Evolutionary conservation across 2,113 vertebrate species (phyloP).

Genomic region (Festucalex cinctus): DNA sequence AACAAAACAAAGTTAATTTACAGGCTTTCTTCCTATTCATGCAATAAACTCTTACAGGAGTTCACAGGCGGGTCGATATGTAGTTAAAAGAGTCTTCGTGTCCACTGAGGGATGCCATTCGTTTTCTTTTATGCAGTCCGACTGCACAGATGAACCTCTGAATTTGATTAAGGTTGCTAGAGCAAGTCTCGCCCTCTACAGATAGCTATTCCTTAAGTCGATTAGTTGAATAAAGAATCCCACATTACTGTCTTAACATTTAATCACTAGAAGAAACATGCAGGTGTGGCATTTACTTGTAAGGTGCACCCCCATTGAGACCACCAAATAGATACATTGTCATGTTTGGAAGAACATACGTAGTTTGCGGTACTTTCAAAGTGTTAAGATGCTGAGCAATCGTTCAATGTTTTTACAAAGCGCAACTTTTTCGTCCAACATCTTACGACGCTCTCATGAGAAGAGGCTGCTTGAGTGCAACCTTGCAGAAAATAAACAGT

Average conservation of each 20-base stretch:
- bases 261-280: background rate
- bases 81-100: conserved; percentile 1
- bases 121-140: background rate
- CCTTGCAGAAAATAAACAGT: conserved; percentile 13
- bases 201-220: background rate
- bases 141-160: conserved; percentile 5
- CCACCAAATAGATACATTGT: too few relatives aligned
- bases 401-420: background rate
- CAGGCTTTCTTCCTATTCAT: background rate
- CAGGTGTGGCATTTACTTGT: too few relatives aligned
- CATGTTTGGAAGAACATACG: too few relatives aligned
- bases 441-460: background rate
- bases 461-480: conserved; percentile 4
- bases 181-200: background rate
- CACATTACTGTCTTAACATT: background rate
- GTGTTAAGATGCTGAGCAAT: background rate
- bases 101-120: background rate
- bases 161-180: background rate
- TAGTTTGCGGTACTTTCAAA: background rate
- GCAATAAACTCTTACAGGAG: background rate
- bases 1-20: conserved; percentile 3
- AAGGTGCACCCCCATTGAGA: too few relatives aligned
- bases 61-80: conserved; percentile 21
- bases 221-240: background rate
- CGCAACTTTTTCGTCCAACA: background rate